These are phyloP conservation scores for Orussus abietinus DNA, from an alignment of 1,140 invertebrate genomes.

Conservation along the genomic window DNA sequence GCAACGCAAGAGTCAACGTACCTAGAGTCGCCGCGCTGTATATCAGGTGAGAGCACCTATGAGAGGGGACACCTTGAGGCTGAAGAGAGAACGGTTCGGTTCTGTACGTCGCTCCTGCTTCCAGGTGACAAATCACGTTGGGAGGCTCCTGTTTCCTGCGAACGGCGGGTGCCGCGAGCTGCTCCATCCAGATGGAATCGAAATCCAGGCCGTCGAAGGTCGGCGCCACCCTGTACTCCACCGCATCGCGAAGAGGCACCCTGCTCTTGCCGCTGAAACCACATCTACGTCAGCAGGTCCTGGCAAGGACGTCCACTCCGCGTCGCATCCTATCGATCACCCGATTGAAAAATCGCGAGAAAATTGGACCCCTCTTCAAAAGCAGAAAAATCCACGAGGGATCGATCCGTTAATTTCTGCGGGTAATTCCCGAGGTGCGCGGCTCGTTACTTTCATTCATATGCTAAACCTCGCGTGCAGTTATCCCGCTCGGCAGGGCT, in stretches of 20 bases:
- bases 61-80: conserved; percentile 63
- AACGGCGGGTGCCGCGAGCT: conserved; percentile 40
- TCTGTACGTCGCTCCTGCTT: conserved; percentile 64
- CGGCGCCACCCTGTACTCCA: conserved; percentile 61
- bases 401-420: too few species aligned
- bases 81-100: conserved; percentile 65
- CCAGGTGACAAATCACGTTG: conserved; percentile 65
- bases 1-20: conserved; percentile 18
- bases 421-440: too few species aligned
- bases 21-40: conserved; percentile 69
- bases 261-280: too few species aligned
- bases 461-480: too few species aligned
- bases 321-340: too few species aligned
- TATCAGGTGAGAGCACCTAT: conserved; percentile 75
- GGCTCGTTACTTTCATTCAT: too few species aligned
- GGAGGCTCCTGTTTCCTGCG: conserved; percentile 28
- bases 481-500: too few species aligned
- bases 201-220: conserved; percentile 33
- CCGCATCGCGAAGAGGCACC: conserved; percentile 61
- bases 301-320: too few species aligned
- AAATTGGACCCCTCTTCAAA: too few species aligned
- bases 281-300: not conserved
- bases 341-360: too few species aligned
- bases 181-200: conserved; percentile 48
- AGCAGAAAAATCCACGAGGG: too few species aligned